These are phyloP conservation scores for Oryzaephilus surinamensis DNA, from an alignment of 1,140 invertebrate species.

Conservation along the genomic window DNA sequence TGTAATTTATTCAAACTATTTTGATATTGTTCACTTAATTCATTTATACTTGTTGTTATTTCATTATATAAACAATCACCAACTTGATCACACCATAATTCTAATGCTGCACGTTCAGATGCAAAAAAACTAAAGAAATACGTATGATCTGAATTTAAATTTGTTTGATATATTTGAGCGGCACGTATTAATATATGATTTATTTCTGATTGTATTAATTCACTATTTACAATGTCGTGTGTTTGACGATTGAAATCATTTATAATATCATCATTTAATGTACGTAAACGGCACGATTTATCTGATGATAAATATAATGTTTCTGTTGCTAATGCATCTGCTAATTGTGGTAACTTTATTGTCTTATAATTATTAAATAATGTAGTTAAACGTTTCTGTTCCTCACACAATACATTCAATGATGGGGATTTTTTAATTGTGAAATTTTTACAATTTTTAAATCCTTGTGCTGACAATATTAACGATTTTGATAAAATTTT, in stretches of 20 bases:
- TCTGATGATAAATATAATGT: constrained; percentile 46
- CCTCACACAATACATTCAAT: constrained; percentile 45
- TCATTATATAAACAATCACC: constrained; percentile 54
- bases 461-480: constrained; percentile 20
- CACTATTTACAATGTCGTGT: constrained; percentile 56
- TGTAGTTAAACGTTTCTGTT: constrained; percentile 49
- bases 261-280: constrained; percentile 41
- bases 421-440: constrained; percentile 31
- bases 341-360: constrained; percentile 55
- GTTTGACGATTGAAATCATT: constrained; percentile 57
- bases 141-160: constrained; percentile 36
- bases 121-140: constrained; percentile 46
- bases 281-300: constrained; percentile 27
- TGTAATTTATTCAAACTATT: constrained; percentile 42
- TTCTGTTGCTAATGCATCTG: constrained; percentile 52
- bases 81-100: constrained; percentile 58
- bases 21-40: constrained; percentile 54
- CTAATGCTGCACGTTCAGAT: constrained; percentile 50
- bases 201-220: constrained; percentile 62
- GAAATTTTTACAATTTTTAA: constrained; percentile 27
- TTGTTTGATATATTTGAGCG: constrained; percentile 49
- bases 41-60: constrained; percentile 54
- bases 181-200: constrained; percentile 56
- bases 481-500: constrained; percentile 46
- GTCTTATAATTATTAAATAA: constrained; percentile 53